A percentile compares a stretch with the other conserved stretches of the same genome.
Evolutionary conservation across 2,888 invertebrate species (phyloP).

Genomic region (Bhutanitis thaidina): DNA sequence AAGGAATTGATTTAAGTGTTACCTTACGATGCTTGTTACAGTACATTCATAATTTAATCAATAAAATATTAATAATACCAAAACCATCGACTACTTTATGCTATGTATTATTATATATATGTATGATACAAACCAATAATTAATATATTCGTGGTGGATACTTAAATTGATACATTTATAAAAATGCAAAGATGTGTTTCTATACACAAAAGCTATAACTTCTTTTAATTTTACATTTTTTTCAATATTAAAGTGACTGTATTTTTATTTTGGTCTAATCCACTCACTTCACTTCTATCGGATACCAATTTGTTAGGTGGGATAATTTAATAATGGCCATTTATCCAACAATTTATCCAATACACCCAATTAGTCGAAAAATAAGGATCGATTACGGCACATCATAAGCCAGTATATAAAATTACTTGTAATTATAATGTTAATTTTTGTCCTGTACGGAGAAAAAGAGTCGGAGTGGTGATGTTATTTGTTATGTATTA

Average conservation of each 20-base stretch:
- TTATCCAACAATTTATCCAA: conserved; percentile 43
- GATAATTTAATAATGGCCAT: conserved; percentile 38
- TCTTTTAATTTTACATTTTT: too few relatives aligned
- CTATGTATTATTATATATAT: too few relatives aligned
- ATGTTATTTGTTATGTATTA: conserved; percentile 9
- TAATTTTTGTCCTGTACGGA: conserved; percentile 8
- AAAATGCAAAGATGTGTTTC: too few relatives aligned
- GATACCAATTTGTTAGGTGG: conserved; percentile 37
- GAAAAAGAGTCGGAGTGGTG: not conserved
- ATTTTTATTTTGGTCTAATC: conserved; percentile 33
- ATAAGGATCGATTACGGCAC: conserved; percentile 27
- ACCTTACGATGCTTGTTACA: conserved; percentile 1
- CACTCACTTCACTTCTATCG: conserved; percentile 29
- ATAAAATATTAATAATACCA: too few relatives aligned
- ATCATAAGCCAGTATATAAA: conserved; percentile 23
- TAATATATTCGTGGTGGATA: too few relatives aligned
- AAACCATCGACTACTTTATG: too few relatives aligned
- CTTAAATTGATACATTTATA: too few relatives aligned
- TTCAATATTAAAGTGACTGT: conserved; percentile 3
- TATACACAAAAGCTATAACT: too few relatives aligned
- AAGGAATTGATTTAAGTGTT: conserved; percentile 36
- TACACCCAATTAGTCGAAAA: conserved; percentile 32
- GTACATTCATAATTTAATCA: not conserved
- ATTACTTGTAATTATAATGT: conserved; percentile 19
- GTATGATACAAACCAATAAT: too few relatives aligned